Conservation (phyloP, 2,797 vertebrate species). For the Labeo calbasu region DNA sequence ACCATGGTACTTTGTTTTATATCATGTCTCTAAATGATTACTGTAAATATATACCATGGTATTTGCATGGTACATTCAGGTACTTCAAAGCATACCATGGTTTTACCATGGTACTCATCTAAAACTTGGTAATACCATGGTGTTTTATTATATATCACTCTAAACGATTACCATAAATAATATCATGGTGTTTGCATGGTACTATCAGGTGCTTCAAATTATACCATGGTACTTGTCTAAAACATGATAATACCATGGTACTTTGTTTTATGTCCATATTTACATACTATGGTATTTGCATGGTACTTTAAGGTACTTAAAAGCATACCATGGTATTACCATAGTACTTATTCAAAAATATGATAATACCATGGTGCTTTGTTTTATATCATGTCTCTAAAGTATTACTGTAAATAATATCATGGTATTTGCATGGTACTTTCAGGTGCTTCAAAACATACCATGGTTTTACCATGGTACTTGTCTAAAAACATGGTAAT, state of each 20-base stretch:
- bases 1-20: neutral
- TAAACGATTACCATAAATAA: neutral
- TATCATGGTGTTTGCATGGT: neutral
- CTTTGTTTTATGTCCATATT: too few species aligned
- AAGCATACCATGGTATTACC: too few species aligned
- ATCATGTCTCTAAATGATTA: neutral
- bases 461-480: too few species aligned
- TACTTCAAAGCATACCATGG: neutral
- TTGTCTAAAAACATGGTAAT: neutral
- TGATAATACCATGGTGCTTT: neutral
- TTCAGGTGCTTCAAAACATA: neutral
- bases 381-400: neutral
- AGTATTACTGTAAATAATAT: neutral
- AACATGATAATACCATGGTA: neutral
- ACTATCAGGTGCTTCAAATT: neutral
- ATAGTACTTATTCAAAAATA: neutral
- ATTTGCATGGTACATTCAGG: neutral
- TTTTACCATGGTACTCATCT: neutral
- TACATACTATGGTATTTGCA: too few species aligned
- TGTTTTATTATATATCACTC: neutral
- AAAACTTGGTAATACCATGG: neutral
- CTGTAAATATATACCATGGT: neutral
- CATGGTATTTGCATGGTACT: neutral
- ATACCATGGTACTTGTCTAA: neutral
- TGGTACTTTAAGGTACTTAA: neutral